Evolutionary conservation across 2,888 invertebrate genomes (phyloP), one percentile per base, ranked within the genome.

Genomic region (Calliopum simillimum): DNA sequence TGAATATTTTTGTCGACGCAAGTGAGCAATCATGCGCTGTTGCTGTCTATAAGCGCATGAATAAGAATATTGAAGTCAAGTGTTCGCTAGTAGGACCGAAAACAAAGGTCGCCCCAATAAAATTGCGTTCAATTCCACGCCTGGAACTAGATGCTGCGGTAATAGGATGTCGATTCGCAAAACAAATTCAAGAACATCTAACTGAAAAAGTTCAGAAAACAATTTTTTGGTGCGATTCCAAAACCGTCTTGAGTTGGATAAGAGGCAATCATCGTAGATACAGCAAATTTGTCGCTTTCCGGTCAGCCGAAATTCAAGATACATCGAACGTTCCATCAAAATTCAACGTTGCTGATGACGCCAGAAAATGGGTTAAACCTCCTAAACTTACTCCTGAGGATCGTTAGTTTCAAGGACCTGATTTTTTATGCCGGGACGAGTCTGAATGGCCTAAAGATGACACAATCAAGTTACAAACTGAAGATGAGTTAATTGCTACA

Each of bases 261-360:
- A 74, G 63, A 51, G 68, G 68, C 4, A 51, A 71, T 41, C 71
- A 75, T n/a, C 68, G 70, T 4, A n/a, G n/a, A n/a, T n/a, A n/a
- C n/a, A n/a, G n/a, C n/a, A n/a, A 33, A 8, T 74, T 70, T 33
- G 71, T 76, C 1, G 72, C 74, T 68, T 61, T 67, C 61, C 49
- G 75, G 14, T 69, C 73, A 8, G 72, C 69, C 1, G 73, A 73
- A 44, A 68, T 75, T n/a, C 19, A 72, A n/a, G 74, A 76, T 51
- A 16, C 61, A 3, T 64, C 73, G 25, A 73, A 71, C 19, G 68
- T 72, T 12, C 70, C 75, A 1, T 74, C 76, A n/a, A 74, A 72
- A 51, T 53, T 51, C 19, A 74, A 74, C 47, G 65, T 71, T 12
- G 74, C 71, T 1, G 76, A 76, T 14, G 51, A 69, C 3, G 73